Evolutionary conservation across 2,888 invertebrate genomes (phyloP).

Genomic region (Pachydiplax longipennis): DNA sequence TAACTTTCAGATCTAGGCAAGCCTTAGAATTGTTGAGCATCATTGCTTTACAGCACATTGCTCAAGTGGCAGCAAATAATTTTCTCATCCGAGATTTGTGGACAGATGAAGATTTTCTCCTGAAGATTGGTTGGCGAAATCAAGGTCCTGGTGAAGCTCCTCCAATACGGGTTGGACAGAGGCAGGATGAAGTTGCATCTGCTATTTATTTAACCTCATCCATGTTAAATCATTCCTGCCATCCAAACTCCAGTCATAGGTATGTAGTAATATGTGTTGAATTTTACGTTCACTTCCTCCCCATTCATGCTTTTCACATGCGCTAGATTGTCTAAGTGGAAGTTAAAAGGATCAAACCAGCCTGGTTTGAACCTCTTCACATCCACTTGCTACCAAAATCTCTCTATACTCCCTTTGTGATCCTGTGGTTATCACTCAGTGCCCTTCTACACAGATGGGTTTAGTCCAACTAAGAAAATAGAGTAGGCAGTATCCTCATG

Average conservation of each 20-base stretch:
- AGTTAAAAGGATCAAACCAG: too few species aligned
- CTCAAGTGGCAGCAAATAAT: slow-evolving; percentile 19
- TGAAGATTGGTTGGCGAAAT: slow-evolving; percentile 2
- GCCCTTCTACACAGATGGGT: too few species aligned
- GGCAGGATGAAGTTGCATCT: slow-evolving; percentile 29
- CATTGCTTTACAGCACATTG: neutral
- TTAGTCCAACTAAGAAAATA: too few species aligned
- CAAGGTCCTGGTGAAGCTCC: neutral
- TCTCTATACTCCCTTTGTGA: too few species aligned
- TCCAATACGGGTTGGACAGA: neutral
- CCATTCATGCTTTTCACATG: too few species aligned
- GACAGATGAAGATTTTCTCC: slow-evolving; percentile 15
- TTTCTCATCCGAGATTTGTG: slow-evolving; percentile 22
- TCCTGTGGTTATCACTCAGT: too few species aligned
- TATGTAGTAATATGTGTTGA: neutral
- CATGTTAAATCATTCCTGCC: slow-evolving; percentile 17
- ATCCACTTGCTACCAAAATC: too few species aligned
- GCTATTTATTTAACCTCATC: slow-evolving; percentile 20
- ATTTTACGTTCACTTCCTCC: too few species aligned
- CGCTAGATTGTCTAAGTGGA: too few species aligned
- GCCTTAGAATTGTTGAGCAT: neutral
- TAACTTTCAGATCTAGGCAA: neutral
- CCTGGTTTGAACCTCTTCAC: too few species aligned
- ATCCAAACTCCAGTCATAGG: slow-evolving; percentile 10
- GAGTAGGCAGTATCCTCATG: too few species aligned